phyloP scores from a whole-genome alignment of 2,113 vertebrate genomes.

The Jacana jacana region DNA sequence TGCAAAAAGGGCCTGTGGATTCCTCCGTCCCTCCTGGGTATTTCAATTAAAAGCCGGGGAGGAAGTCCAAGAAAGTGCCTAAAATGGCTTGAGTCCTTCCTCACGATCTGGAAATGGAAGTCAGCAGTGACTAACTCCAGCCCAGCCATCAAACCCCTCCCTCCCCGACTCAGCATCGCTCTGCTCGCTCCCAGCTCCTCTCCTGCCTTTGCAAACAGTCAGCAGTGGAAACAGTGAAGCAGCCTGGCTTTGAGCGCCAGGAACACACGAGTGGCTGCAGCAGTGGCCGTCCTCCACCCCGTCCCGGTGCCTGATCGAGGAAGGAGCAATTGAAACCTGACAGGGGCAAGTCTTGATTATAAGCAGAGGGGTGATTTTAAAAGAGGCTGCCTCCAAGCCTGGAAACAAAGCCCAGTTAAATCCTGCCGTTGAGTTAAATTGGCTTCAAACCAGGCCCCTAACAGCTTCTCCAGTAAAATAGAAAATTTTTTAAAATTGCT shows the following conservation, averaged over 20 bases:
- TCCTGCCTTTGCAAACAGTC: background rate
- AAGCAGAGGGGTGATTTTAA: background rate
- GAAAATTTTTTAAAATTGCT: background rate
- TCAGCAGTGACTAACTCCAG: slow-evolving; percentile 25
- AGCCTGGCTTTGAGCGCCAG: background rate
- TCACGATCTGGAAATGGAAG: slow-evolving; percentile 42
- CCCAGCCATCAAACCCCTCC: slow-evolving; percentile 53
- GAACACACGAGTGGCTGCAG: background rate
- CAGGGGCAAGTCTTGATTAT: background rate
- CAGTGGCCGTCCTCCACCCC: background rate
- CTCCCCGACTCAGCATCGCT: slow-evolving; percentile 12
- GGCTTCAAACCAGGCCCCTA: background rate
- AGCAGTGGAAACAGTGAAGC: slow-evolving; percentile 14
- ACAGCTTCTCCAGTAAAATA: background rate
- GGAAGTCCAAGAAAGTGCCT: slow-evolving; percentile 56
- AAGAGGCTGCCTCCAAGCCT: background rate
- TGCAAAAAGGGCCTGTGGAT: background rate
- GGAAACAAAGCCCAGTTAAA: slow-evolving; percentile 37
- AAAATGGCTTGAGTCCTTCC: slow-evolving; percentile 58
- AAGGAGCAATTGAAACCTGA: background rate
- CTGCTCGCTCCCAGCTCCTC: background rate
- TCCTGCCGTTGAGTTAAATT: background rate
- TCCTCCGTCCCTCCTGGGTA: background rate
- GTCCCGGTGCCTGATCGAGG: background rate
- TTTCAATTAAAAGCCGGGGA: slow-evolving; percentile 13